phyloP scores from a whole-genome alignment of 2,113 vertebrate species.

The Rattus norvegicus region GRCr8 NC_086021.1:64660501-64661000 shows the following conservation, averaged over 20 bases:
- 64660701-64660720: neutral
- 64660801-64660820: neutral
- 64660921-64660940: neutral
- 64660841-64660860: neutral
- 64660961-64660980: neutral
- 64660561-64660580: constrained; percentile 35
- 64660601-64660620: too few relatives aligned
- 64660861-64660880: constrained; percentile 33
- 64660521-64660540: constrained; percentile 61
- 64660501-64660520: constrained; percentile 62
- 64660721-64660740: neutral
- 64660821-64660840: constrained; percentile 31
- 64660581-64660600: neutral
- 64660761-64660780: neutral
- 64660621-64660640: neutral
- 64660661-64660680: neutral
- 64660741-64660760: constrained; percentile 11
- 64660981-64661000: neutral
- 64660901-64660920: neutral
- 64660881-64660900: neutral
- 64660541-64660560: constrained; percentile 35
- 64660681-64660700: neutral
- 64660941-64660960: constrained; percentile 22
- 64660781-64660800: neutral
- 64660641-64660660: neutral